Evolutionary conservation across 1,140 invertebrate species (phyloP), one percentile per base, ranked within the genome.

Genomic region (Dendroctonus ponderosae): DNA sequence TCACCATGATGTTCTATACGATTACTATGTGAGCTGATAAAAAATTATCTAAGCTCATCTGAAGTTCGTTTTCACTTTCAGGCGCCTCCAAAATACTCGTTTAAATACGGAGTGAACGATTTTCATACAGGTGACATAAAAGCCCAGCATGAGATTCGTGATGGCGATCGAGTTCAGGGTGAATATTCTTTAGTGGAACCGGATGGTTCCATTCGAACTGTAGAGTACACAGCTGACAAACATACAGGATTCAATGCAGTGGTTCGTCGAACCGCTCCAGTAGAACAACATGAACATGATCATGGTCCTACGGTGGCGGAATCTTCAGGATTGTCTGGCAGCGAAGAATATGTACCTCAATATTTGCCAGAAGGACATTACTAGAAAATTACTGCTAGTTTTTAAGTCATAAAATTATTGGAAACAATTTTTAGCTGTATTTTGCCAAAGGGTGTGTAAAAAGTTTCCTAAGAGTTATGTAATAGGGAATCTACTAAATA

Each of bases 61-160:
- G 26, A 52, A 37, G n/a, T 52, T 0, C 7, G 2, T 52, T 12
- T 15, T 9, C 67, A 81, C 82, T 43, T 52, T 52, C 15, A 52
- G 50, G 8, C 50, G 0, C 50, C 0, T 12, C 50, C 50, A 14
- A 52, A 52, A 15, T 52, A 52, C 50, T 12, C 50, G 3, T 88
- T 86, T 75, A 80, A 84, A 4, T 88, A 88, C 72, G 86, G 85
- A 43, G 85, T 88, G n/a, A 83, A 86, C 62, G 86, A 88, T 76
- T 84, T 85, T 5, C 81, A 84, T 70, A 86, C 83, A 66, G 86
- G 88, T 44, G 85, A 89, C 75, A 82, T 82, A 60, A 86, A 89
- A 75, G 85, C 83, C 68, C 85, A 87, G 64, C 83, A 86, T 68
- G 87, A 89, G 76, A 83, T 80, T 52, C 81, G 87, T 14, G 82